Conservation (phyloP, 2,888 invertebrate genomes). For the Drosophila vallismaia region DNA sequence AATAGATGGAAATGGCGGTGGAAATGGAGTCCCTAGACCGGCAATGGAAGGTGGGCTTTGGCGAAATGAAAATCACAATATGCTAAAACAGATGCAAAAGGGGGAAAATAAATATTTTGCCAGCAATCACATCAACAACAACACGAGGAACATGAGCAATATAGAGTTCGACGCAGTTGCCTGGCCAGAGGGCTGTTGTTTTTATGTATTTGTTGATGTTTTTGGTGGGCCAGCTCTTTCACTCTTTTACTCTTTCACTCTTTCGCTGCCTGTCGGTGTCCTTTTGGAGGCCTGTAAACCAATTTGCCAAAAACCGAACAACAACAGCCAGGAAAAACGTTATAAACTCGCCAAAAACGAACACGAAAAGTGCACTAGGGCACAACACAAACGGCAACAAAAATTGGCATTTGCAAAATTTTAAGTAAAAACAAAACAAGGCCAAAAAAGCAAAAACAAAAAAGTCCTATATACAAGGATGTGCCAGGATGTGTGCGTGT, state of each 20-base stretch:
- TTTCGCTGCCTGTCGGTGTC: background rate
- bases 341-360: constrained; percentile 35
- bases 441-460: background rate
- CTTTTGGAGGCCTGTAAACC: constrained; percentile 40
- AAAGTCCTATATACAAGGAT: background rate
- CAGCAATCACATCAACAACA: constrained; percentile 24
- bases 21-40: background rate
- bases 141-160: background rate
- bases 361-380: constrained; percentile 9
- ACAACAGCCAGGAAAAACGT: constrained; percentile 25
- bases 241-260: background rate
- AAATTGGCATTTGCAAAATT: constrained; percentile 37
- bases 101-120: constrained; percentile 44
- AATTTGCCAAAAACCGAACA: constrained; percentile 43
- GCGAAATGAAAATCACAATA: constrained; percentile 26
- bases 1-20: background rate
- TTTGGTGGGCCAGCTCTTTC: background rate
- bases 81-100: constrained; percentile 20
- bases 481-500: background rate
- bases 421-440: constrained; percentile 2
- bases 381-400: constrained; percentile 29
- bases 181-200: constrained; percentile 29
- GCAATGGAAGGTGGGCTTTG: background rate
- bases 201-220: constrained; percentile 8
- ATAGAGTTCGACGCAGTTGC: constrained; percentile 28